Base-by-base conservation (phyloP, 2,113 vertebrate species). In the Gopherus flavomarginatus region DNA sequence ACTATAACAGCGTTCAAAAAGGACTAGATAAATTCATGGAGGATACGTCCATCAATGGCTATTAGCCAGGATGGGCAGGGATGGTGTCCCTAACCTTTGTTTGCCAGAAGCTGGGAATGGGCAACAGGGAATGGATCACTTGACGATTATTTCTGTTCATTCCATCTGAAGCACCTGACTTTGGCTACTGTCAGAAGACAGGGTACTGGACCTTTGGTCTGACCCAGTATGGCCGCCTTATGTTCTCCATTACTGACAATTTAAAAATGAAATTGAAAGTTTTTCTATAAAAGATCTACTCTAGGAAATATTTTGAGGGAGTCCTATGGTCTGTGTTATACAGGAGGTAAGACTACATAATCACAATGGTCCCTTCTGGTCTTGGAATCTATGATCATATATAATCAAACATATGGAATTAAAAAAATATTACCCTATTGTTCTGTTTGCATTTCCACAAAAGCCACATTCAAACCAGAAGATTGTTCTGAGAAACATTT, bases 371-470 rank as follows among this genome's bases (percentile, higher is more conserved):
- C 17, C 65, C 9, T n/a, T 69, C 65, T n/a, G 65, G 31, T 17
- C 35, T 69, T 69, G 29, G 65, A 22, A 10, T 69, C 35, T n/a
- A n/a, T n/a, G 31, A n/a, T 8, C 19, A 38, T 22, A 35, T 4
- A 31, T 19, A 79, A n/a, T 49, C 3, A 83, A 80, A 88, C 12
- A 0, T 17, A 44, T 4, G 4, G 14, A 77, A 35, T 69, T 22
- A 1, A 42, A 1, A 3, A 11, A 9, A 44, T 49, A 81, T 75
- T 2, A 50, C 0, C 42, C 5, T 0, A 0, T 38, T 72, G 1
- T n/a, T 87, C 85, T 90, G 0, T 69, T 86, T 83, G 13, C 3
- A 21, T 84, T 85, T 2, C 29, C 47, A 81, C 31, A 69, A 94
- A 72, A 93, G 59, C 5, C 2, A 8, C 38, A 27, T 2, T 77